Evolutionary conservation across 1,140 invertebrate species (phyloP).

Genomic region (Riptortus pedestris): DNA sequence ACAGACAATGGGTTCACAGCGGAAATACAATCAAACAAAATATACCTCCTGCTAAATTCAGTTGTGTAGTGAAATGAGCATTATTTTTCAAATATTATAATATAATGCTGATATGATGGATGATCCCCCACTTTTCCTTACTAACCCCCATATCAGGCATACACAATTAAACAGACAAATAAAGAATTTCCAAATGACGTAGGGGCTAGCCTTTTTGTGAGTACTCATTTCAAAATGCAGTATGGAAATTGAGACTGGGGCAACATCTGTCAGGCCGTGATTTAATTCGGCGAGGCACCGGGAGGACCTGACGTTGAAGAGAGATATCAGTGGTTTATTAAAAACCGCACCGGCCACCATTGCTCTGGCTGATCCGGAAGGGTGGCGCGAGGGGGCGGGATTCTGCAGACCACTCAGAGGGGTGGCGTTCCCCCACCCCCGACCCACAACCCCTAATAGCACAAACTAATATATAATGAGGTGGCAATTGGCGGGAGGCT

Average conservation of each 20-base stretch:
- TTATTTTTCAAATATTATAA: not conserved
- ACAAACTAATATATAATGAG: constrained; percentile 33
- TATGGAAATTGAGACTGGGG: not conserved
- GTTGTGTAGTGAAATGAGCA: not conserved
- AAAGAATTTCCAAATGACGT: not conserved
- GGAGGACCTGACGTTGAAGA: not conserved
- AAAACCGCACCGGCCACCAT: not conserved
- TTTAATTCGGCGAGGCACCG: not conserved
- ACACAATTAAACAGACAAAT: not conserved
- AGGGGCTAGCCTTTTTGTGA: not conserved
- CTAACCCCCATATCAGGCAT: not conserved
- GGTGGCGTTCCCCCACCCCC: constrained; percentile 3
- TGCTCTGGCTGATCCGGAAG: not conserved
- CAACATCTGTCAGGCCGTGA: not conserved
- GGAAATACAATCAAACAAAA: not conserved
- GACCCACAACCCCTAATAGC: not conserved
- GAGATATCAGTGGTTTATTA: not conserved
- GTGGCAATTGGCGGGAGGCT: constrained; percentile 26
- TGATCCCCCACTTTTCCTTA: not conserved
- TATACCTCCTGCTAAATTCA: not conserved
- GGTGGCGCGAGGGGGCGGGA: too few relatives aligned
- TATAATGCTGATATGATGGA: too few relatives aligned
- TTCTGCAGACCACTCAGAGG: not conserved
- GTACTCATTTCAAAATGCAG: not conserved
- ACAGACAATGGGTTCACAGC: not conserved